Evolutionary conservation across 2,888 invertebrate species (phyloP), one percentile per base, ranked within the genome.

Genomic region (Mesorhabditis sp.): DNA sequence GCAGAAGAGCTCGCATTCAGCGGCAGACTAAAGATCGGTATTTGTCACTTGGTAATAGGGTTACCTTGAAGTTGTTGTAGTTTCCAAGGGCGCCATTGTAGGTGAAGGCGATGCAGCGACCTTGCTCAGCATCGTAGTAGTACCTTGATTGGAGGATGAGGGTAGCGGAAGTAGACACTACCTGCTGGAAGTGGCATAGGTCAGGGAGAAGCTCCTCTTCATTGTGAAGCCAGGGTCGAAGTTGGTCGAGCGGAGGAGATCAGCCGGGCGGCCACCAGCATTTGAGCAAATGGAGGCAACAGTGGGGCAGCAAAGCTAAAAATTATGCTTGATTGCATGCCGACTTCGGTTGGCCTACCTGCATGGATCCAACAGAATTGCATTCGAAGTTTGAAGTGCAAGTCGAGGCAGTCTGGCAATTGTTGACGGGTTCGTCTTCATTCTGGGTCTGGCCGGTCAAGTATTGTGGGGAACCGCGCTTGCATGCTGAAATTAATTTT

Each of bases 1-100:
- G 69, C 84, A 84, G 76, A 84, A 84, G 69, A 84, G 73, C 67
- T 84, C 84, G 68, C 84, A 84, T 58, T 84, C 84, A 28, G 82
- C 79, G 10, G 82, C 74, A 15, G 83, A 82, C 67, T 50, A n/a
- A 50, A 28, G 28, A 28, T 28, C 28, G 28, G 28, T n/a, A n/a
- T 66, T 66, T 50, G 4, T 58, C 58, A 13, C 13, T 50, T 58
- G 58, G 58, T 3, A 41, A 69, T 15, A 4, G n/a, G 13, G 6
- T 68, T 63, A 70, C 71, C 62, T 78, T 79, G 77, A 84, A 83
- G 74, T 84, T 83, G 75, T 85, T 85, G 75, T 79, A 85, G 73
- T 84, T 85, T 71, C 85, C 85, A 66, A 84, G 78, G 5, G 79
- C 82, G 65, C 85, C 85, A 63, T 84, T 81, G 76, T 83, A 85